A percentile compares a stretch with the other conserved stretches of the same genome.
These are phyloP conservation scores for Eurypyga helias DNA, from an alignment of 2,113 vertebrate genomes.

Conservation along the genomic window DNA sequence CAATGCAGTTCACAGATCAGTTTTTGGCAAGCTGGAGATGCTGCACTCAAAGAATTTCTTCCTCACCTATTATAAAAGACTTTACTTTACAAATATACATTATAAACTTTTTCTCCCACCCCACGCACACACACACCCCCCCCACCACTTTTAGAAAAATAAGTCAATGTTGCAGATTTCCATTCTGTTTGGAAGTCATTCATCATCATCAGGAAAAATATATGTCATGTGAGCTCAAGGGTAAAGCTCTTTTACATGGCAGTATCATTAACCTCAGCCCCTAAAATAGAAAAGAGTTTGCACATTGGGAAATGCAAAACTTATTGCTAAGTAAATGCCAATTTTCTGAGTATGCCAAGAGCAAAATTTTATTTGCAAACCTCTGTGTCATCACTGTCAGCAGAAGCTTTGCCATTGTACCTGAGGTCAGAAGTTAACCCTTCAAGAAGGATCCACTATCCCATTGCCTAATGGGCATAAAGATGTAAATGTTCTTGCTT, in stretches of 20 bases:
- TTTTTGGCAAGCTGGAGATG: neutral
- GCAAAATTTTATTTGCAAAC: neutral
- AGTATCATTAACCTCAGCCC: neutral
- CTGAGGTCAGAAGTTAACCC: neutral
- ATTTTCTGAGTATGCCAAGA: neutral
- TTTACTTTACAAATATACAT: neutral
- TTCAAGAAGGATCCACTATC: neutral
- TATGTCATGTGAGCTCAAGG: neutral
- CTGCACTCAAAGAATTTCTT: neutral
- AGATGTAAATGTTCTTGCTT: neutral
- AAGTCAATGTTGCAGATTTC: neutral
- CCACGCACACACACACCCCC: no score
- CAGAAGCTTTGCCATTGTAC: neutral
- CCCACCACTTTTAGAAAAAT: neutral
- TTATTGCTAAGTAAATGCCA: neutral
- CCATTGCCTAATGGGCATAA: neutral
- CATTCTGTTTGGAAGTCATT: neutral
- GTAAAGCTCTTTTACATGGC: neutral
- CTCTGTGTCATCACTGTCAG: fast-evolving
- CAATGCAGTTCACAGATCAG: neutral
- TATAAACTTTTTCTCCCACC: neutral
- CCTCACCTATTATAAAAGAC: neutral
- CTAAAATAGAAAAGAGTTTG: neutral
- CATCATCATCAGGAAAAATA: neutral
- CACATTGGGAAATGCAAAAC: neutral